phyloP scores from a whole-genome alignment of 1,140 invertebrate genomes.

The Cherax quadricarinatus region DNA sequence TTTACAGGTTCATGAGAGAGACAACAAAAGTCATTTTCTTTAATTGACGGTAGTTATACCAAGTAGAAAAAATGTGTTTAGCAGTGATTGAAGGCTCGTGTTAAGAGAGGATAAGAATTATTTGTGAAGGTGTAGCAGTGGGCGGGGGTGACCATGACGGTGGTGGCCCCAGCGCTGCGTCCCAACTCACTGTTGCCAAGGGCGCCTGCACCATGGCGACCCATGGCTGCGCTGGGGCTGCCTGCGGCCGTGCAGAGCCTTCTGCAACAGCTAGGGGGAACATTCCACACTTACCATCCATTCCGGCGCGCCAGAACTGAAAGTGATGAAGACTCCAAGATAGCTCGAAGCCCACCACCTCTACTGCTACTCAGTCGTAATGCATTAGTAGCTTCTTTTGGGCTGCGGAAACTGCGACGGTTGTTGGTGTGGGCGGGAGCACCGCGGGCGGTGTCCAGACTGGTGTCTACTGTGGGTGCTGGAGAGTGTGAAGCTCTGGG shows the following conservation, averaged over 20 bases:
- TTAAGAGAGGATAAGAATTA: neutral
- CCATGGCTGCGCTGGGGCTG: conserved; percentile 55
- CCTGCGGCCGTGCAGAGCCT: conserved; percentile 67
- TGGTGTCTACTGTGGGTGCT: conserved; percentile 65
- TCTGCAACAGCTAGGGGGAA: conserved; percentile 70
- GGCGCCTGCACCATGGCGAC: conserved; percentile 64
- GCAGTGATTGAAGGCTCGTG: neutral
- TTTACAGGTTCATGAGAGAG: neutral
- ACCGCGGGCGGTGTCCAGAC: conserved; percentile 60
- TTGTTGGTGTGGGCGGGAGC: conserved; percentile 58
- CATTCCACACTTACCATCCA: conserved; percentile 72
- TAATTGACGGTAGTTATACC: neutral
- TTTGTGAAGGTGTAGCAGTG: neutral
- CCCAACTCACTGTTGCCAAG: conserved; percentile 64
- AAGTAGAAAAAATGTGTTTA: neutral
- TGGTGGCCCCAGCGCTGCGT: conserved; percentile 58
- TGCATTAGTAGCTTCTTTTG: conserved; percentile 62
- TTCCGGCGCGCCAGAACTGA: conserved; percentile 63
- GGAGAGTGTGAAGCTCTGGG: conserved; percentile 67
- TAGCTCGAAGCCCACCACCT: conserved; percentile 49
- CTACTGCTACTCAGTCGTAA: conserved; percentile 59
- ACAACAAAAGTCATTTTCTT: neutral
- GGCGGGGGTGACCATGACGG: conserved; percentile 25
- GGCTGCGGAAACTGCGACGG: conserved; percentile 59
- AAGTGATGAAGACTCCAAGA: conserved; percentile 31